Base-by-base conservation (phyloP, 2,113 vertebrate species). In the Guaruba guarouba region DNA sequence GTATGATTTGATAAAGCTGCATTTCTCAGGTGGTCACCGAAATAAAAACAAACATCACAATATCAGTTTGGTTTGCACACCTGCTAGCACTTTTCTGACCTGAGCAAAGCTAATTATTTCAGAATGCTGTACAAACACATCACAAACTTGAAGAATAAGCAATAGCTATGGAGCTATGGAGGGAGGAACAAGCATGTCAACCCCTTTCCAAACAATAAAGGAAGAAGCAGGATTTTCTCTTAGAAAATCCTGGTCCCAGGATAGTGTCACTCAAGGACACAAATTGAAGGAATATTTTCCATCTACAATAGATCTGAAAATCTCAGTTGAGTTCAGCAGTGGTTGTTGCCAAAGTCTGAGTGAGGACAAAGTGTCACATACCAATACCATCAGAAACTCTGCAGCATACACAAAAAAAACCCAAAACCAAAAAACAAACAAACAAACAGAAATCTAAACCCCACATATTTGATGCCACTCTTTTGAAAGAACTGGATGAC, bases 391-490 rank as follows among this genome's bases (percentile, higher is more conserved):
- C 33, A 88, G 33, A 73, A 92, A 71, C 11, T 44, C 49, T 49
- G 31, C 46, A 87, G 43, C 5, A 27, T 55, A 67, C 33, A 24
- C 24, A 24, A 59, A 59, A 59, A 4, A 23, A 23, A 1, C 2
- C 31, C 14, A 54, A 86, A 81, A 43, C 33, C 9, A n/a, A 54
- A 44, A 13, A 62, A 20, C 19, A 59, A 59, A 10, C 9, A 59
- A 51, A 7, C 37, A 37, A 37, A 7, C 37, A 37, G 9, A 37
- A 37, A 35, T 11, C 8, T n/a, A 52, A 52, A 2, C 0, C 0
- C 35, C 5, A 35, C 22, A 6, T 10, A 8, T 82, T 71, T 35
- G 6, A 51, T 59, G 37, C 4, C 28, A 61, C 39, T 9, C 5
- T 41, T 87, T 70, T 55, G 71, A 82, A 92, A 57, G 33, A 76